Percentiles rank a stretch among this genome's conserved stretches.
Conservation (phyloP, 2,888 invertebrate species). For the Antitype chi region DNA sequence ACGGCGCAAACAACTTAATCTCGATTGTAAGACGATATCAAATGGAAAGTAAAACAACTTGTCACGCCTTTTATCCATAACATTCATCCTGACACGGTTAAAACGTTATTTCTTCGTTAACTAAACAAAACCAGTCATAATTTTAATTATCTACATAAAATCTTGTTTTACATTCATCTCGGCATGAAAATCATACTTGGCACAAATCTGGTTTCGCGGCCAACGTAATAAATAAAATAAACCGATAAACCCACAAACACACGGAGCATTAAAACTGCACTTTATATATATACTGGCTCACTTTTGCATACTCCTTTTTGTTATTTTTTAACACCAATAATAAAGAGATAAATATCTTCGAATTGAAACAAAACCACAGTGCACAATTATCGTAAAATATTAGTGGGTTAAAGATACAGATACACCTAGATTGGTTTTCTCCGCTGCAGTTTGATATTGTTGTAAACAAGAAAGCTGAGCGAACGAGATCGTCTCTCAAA, state of each 20-base stretch:
- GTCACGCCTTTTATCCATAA: conserved; percentile 44
- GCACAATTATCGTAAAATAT: conserved; percentile 34
- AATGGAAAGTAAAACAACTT: conserved; percentile 43
- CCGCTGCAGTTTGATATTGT: conserved; percentile 32
- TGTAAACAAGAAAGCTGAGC: conserved; percentile 44
- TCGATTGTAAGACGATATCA: conserved; percentile 12
- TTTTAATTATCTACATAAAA: conserved; percentile 49
- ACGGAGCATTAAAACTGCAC: conserved; percentile 28
- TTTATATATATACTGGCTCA: conserved; percentile 29
- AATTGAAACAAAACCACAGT: conserved; percentile 29
- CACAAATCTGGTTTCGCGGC: conserved; percentile 50
- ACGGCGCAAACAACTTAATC: conserved; percentile 40
- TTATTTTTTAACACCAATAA: conserved; percentile 13
- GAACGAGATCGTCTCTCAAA: conserved; percentile 33
- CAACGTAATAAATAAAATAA: conserved; percentile 44
- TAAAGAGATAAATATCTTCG: neutral
- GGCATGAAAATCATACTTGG: conserved; percentile 21
- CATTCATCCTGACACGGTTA: conserved; percentile 39
- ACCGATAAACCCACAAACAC: conserved; percentile 44
- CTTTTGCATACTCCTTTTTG: conserved; percentile 35
- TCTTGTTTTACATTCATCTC: conserved; percentile 27
- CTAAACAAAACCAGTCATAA: conserved; percentile 35
- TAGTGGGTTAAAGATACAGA: conserved; percentile 42
- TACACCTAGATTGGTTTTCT: conserved; percentile 28
- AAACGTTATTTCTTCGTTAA: conserved; percentile 19